phyloP scores from a whole-genome alignment of 2,113 vertebrate genomes.

The Chlorocebus sabaeus region DNA sequence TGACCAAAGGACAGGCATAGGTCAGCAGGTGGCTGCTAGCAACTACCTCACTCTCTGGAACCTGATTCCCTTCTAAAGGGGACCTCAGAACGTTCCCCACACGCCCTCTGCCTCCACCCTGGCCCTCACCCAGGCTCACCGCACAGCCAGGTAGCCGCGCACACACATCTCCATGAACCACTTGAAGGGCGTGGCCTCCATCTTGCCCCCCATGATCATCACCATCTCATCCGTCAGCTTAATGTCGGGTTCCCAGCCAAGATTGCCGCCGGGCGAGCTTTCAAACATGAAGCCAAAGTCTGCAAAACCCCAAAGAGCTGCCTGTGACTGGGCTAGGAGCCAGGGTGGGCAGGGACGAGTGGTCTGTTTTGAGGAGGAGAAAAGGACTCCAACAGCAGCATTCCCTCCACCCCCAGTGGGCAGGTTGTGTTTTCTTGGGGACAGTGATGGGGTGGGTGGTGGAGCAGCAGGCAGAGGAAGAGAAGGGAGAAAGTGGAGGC shows the following conservation, averaged over 20 bases:
- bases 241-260: constrained; percentile 98
- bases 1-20: not conserved
- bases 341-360: not conserved
- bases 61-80: not conserved
- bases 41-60: not conserved
- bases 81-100: not conserved
- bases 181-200: constrained; percentile 99
- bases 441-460: not conserved
- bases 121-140: constrained; percentile 81
- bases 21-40: not conserved
- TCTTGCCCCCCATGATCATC: constrained; percentile 99
- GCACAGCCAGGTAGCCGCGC: constrained; percentile 95
- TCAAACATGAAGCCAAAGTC: constrained; percentile 99
- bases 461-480: too few relatives aligned
- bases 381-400: not conserved
- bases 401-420: not conserved
- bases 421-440: not conserved
- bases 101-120: too few relatives aligned
- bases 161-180: constrained; percentile 99
- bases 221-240: constrained; percentile 99
- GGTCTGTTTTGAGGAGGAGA: not conserved
- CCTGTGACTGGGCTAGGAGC: not conserved
- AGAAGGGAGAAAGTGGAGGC: not conserved
- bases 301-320: constrained; percentile 73
- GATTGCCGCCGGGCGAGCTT: constrained; percentile 96